phyloP scores from a whole-genome alignment of 2,888 invertebrate genomes.

The Homarus gammarus region DNA sequence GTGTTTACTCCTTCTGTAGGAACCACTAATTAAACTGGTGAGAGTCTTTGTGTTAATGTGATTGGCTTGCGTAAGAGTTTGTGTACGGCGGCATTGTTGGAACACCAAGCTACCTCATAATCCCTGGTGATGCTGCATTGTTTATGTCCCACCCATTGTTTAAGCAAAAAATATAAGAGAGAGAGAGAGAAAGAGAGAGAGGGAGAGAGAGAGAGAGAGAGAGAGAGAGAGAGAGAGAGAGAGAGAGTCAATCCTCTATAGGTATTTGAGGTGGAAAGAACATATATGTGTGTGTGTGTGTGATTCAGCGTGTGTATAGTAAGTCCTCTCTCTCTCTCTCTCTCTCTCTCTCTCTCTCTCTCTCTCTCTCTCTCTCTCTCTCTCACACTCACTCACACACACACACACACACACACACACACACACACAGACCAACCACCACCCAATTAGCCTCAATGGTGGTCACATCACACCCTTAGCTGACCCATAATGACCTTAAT shows the following conservation, averaged over 20 bases:
- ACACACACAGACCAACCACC: not conserved
- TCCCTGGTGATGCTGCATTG: not conserved
- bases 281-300: not conserved
- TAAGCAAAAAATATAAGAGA: not conserved
- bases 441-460: no score
- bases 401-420: not conserved
- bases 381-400: not conserved
- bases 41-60: constrained; percentile 6
- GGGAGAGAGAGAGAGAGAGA: not conserved
- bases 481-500: no score
- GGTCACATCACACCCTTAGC: no score
- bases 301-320: not conserved
- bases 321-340: no score
- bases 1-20: constrained; percentile 35
- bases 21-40: constrained; percentile 60
- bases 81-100: not conserved
- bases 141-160: not conserved
- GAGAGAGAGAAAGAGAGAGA: not conserved
- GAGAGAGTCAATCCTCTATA: not conserved
- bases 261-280: not conserved
- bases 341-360: no score
- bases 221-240: not conserved
- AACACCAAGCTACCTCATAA: constrained; percentile 7
- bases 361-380: no score
- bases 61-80: not conserved